Base-by-base conservation (phyloP, 1,140 invertebrate species). In the Acyrthosiphon pisum region DNA sequence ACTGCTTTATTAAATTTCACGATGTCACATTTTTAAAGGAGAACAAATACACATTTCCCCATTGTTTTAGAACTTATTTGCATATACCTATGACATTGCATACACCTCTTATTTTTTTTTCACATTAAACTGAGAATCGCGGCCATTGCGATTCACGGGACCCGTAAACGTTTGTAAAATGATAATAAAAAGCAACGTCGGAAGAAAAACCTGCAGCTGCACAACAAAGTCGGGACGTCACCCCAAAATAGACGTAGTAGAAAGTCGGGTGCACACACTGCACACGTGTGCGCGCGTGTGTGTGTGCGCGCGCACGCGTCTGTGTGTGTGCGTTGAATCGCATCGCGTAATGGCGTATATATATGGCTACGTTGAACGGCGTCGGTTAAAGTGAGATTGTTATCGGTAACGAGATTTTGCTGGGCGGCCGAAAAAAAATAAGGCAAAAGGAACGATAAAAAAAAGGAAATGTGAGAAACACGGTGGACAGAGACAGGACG, bases 371-470 rank as follows among this genome's bases (percentile, higher is more conserved):
- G 86, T 35, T 48, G 35, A 87, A 41, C 44, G 30, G 56, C 26
- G 37, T 60, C 56, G 26, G 44, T 37, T 81, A 22, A 50, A 53
- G 91, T 22, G 68, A 92, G 46, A 92, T 92, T 46, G 35, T 53
- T 91, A 50, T 83, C 90, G 60, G 11, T 92, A 84, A 92, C 91
- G 91, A 84, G 91, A 92, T 92, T 84, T 92, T 14, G n/a, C 14
- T 30, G 90, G 90, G 23, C 44, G 30, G 9, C 2, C 46, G 46
- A 50, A 92, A 84, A 81, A 91, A 91, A 83, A 76, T 30, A 81
- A 50, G 2, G 44, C 6, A 50, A 83, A 84, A 84, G 11, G 68
- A 89, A 83, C 46, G 35, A 48, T 35, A 83, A 41, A 91, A 50
- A 84, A 84, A 84, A 26, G 14, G n/a, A 48, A 22, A 91, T 23